Percentiles rank a stretch among this genome's conserved stretches.
These are phyloP conservation scores for Toxotes jaculatrix DNA, from an alignment of 2,113 vertebrate species.

Conservation along the genomic window DNA sequence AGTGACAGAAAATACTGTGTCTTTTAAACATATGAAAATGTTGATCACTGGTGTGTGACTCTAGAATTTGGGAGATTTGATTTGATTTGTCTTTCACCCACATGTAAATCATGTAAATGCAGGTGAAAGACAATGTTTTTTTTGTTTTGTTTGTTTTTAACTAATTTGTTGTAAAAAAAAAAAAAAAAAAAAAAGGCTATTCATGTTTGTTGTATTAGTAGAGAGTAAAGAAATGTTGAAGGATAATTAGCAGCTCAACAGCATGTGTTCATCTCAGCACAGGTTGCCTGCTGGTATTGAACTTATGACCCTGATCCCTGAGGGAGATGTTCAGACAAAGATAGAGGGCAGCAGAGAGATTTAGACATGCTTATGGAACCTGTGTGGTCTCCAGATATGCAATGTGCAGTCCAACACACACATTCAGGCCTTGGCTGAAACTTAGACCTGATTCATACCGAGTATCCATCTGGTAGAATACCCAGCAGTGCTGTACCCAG, in stretches of 20 bases:
- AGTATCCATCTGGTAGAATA: constrained; percentile 84
- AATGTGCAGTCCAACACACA: constrained; percentile 87
- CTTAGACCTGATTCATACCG: constrained; percentile 83
- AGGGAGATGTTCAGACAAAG: constrained; percentile 92
- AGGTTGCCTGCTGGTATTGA: constrained; percentile 92
- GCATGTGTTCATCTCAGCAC: constrained; percentile 85
- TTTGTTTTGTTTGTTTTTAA: too few relatives aligned
- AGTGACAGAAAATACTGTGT: constrained; percentile 39
- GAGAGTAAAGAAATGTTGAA: constrained; percentile 52
- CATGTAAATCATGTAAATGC: not conserved
- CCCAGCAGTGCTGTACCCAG: constrained; percentile 77
- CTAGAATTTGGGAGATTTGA: constrained; percentile 43
- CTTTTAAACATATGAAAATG: constrained; percentile 3
- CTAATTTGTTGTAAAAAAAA: too few relatives aligned
- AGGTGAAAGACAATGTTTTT: too few relatives aligned
- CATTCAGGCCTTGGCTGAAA: constrained; percentile 80
- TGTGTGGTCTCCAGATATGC: constrained; percentile 97
- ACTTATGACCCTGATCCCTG: constrained; percentile 93
- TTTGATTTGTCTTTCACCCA: constrained; percentile 9
- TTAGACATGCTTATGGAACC: constrained; percentile 89
- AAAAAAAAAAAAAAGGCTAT: not conserved
- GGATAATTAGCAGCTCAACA: constrained; percentile 82
- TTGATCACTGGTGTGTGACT: not conserved
- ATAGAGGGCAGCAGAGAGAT: constrained; percentile 95
- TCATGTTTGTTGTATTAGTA: constrained; percentile 17